Evolutionary conservation across 2,113 vertebrate genomes (phyloP).

Genomic region (Aegithalos caudatus): DNA sequence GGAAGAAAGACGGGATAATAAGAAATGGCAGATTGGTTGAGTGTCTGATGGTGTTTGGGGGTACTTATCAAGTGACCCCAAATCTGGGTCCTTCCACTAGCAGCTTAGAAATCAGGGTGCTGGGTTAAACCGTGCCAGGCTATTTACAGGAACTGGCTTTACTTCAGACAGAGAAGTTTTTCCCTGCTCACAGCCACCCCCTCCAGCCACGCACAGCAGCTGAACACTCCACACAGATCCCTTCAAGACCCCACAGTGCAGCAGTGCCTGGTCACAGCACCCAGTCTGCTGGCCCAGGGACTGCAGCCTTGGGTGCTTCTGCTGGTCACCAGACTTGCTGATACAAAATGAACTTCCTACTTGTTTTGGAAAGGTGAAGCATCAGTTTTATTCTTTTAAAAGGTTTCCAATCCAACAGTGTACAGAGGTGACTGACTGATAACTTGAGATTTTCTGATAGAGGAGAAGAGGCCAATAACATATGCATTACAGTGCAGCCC

Average conservation of each 20-base stretch:
- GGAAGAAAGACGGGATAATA: not conserved
- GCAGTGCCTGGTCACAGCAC: not conserved
- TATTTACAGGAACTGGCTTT: not conserved
- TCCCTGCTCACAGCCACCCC: no score
- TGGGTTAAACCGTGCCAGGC: not conserved
- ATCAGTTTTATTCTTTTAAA: not conserved
- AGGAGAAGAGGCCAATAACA: not conserved
- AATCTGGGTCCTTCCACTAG: not conserved
- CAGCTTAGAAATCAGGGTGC: not conserved
- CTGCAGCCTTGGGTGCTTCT: not conserved
- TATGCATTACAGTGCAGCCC: not conserved
- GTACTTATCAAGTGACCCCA: not conserved
- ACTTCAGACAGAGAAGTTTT: not conserved
- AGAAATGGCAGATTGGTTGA: not conserved
- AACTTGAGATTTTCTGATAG: not conserved
- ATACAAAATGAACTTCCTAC: not conserved
- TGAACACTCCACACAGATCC: not conserved
- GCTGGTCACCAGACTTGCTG: not conserved
- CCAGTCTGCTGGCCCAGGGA: accelerated
- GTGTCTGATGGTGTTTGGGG: not conserved
- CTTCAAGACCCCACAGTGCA: not conserved
- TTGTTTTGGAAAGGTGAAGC: not conserved
- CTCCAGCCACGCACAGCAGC: not conserved
- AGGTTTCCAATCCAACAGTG: not conserved
- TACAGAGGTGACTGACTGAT: not conserved